Base-by-base conservation (phyloP, 1,140 invertebrate species). In the Trialeurodes vaporariorum region DNA sequence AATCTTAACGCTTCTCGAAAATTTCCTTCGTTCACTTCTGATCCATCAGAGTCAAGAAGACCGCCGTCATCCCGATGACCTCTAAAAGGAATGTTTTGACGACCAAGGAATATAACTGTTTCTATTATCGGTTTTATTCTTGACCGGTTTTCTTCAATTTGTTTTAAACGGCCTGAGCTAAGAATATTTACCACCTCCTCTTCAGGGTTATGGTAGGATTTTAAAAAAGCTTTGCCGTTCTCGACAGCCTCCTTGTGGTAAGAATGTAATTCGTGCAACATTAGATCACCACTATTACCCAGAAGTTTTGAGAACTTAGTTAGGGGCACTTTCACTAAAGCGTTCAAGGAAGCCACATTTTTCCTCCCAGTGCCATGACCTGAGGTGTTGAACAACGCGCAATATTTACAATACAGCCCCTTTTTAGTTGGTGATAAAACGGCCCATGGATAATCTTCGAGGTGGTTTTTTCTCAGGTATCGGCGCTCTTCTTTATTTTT, bases 1-100 rank as follows among this genome's bases (percentile, higher is more conserved):
- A 72, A 73, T n/a, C 70, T 40, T 25, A 77, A 60, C n/a, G 73
- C 63, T 27, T 69, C 71, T 69, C 72, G 67, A 62, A 75, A 75
- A 64, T 75, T 74, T 25, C 75, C 73, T 64, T 74, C 71, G 72
- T 75, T 70, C n/a, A 26, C 65, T 27, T 61, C 62, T 40, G 61
- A n/a, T 65, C 63, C 65, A 25, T 70, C 65, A 59, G 63, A 34
- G 49, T 71, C 40, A 22, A 61, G 22, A 17, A 65, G 24, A 69
- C 40, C 23, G 66, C 70, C 75, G 67, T 72, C 71, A 64, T 73
- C 71, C 49, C 73, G 62, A 59, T 74, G 72, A 25, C 71, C 73
- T 59, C 72, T 40, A 21, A 76, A 68, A 34, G 70, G 25, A 64
- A 77, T 74, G 59, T 74, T 72, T 65, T 76, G 71, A 21, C 69